Percentiles rank a stretch among this genome's conserved stretches.
phyloP scores from a whole-genome alignment of 2,888 invertebrate genomes.

The Tetranychus truncatus region DNA sequence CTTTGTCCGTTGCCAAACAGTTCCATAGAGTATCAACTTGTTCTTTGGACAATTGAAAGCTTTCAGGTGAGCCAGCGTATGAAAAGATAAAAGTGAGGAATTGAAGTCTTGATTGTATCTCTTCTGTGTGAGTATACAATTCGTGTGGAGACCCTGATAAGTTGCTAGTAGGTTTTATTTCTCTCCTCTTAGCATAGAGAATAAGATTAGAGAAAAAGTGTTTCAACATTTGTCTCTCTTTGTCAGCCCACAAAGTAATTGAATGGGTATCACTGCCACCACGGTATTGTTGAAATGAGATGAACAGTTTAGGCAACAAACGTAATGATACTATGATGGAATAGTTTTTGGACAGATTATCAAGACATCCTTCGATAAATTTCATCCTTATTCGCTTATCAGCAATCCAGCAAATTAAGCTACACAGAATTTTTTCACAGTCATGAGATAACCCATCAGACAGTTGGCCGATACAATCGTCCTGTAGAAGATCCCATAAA shows the following conservation, averaged over 20 bases:
- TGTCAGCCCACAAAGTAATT: constrained; percentile 78
- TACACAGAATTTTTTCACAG: constrained; percentile 77
- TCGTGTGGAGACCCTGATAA: background rate
- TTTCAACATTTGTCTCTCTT: constrained; percentile 76
- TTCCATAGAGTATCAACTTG: constrained; percentile 82
- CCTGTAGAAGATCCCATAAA: constrained; percentile 81
- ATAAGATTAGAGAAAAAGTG: constrained; percentile 73
- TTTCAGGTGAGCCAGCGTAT: constrained; percentile 68
- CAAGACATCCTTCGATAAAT: constrained; percentile 81
- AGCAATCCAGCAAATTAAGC: constrained; percentile 60
- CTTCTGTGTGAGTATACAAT: constrained; percentile 39
- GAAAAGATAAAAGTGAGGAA: constrained; percentile 83
- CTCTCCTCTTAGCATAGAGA: constrained; percentile 40
- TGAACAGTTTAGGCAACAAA: constrained; percentile 67
- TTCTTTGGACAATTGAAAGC: constrained; percentile 49
- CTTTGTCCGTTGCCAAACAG: constrained; percentile 63
- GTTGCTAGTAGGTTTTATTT: background rate
- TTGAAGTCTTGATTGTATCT: constrained; percentile 72
- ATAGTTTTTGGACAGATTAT: constrained; percentile 67
- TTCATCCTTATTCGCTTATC: constrained; percentile 75
- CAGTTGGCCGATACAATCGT: constrained; percentile 64
- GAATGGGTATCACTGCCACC: constrained; percentile 61
- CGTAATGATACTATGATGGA: constrained; percentile 76
- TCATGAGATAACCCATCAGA: constrained; percentile 80
- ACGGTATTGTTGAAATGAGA: constrained; percentile 72